Percentiles rank a stretch among this genome's conserved stretches.
Evolutionary conservation across 2,113 vertebrate genomes (phyloP).

Genomic region (Percina caprodes): DNA sequence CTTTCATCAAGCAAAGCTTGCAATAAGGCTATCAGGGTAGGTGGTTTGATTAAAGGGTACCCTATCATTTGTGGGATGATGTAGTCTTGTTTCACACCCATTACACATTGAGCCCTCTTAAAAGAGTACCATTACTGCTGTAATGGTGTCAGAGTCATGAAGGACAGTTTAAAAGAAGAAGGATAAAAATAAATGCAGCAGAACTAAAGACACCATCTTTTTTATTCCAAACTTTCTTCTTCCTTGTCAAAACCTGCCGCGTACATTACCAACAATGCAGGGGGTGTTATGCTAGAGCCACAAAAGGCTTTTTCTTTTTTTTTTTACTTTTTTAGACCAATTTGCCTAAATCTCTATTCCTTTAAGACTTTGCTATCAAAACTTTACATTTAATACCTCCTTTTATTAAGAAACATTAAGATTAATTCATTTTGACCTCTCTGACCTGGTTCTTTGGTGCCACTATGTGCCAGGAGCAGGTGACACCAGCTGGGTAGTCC

Average conservation of each 20-base stretch:
- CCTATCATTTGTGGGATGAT: conserved; percentile 17
- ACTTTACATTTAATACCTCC: background rate
- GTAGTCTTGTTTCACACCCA: conserved; percentile 18
- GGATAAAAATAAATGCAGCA: background rate
- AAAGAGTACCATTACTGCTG: background rate
- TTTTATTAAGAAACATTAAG: background rate
- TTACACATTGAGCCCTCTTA: background rate
- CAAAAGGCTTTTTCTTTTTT: background rate
- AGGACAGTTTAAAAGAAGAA: background rate
- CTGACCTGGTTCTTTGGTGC: conserved; percentile 96
- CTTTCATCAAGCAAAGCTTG: conserved; percentile 12
- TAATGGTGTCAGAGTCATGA: background rate
- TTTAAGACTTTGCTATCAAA: background rate
- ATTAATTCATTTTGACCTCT: background rate
- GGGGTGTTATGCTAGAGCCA: background rate
- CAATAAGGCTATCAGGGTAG: background rate
- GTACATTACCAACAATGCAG: conserved; percentile 6
- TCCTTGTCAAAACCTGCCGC: background rate
- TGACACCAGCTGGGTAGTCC: conserved; percentile 96
- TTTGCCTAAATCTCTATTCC: background rate
- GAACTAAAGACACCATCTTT: background rate
- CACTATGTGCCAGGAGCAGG: conserved; percentile 95
- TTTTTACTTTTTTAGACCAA: too few species aligned
- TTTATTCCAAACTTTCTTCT: background rate
- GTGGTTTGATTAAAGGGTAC: conserved; percentile 20